Base-by-base conservation (phyloP, 1,140 invertebrate species). In the Paramacrobiotus metropolitanus region DNA sequence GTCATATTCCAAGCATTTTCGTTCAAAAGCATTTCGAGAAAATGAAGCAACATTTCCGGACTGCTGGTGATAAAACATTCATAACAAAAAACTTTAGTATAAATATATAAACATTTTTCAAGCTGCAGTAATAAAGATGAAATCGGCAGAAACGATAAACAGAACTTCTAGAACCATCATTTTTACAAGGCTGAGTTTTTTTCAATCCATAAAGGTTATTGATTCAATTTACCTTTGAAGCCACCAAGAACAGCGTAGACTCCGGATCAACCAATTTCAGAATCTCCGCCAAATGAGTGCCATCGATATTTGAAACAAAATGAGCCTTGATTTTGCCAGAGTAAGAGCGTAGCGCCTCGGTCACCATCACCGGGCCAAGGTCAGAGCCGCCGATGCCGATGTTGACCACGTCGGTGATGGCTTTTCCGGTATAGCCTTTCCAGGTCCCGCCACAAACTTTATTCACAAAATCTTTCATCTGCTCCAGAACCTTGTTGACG, bases 301-400 rank as follows among this genome's bases (percentile, higher is more conserved):
- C 95, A 79, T 99, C 95, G 70, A 99, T 92, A 70, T 99, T 99
- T 1, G 93, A 97, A 0, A 98, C 89, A 76, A 99, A 99, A 73
- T 99, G 92, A 31, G 91, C 83, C 71, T 82, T 83, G 18, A 91
- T 82, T 15, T 91, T 89, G 69, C 83, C 79, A 65, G 81, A 80
- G 72, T 86, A 99, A 15, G 87, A 83, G 68, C 93, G 91, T 29
- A 99, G 76, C 2, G 93, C 91, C 77, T 98, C 94, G 0, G 92
- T 96, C 4, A 97, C 94, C 94, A 99, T 99, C 24, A 95, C 76
- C 1, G 94, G 94, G 29, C 94, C 94, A 68, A 99, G 76, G 79
- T 99, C 95, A 2, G 94, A 98, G 29, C 95, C 95, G 60, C 95
- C 95, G 70, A 99, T 99, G 60, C 95, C 95, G 77, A 99, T 98